Evolutionary conservation across 2,113 vertebrate genomes (phyloP).

Genomic region (Paraplagusia blochii): DNA sequence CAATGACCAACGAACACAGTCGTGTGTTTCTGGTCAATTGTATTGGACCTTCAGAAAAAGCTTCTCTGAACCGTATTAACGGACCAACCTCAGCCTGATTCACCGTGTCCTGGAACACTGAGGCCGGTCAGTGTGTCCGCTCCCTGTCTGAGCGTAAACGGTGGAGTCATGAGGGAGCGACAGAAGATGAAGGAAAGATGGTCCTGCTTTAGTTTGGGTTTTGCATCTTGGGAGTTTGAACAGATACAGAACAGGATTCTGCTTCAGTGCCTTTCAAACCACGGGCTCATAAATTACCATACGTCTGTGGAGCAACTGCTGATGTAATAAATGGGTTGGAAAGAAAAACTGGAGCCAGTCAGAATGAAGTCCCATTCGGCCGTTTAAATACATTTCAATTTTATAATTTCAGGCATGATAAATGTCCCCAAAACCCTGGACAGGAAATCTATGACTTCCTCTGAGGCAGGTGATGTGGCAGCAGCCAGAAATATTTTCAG

Average conservation of each 20-base stretch:
- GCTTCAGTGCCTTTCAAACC: constrained; percentile 15
- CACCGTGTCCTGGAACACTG: too few species aligned
- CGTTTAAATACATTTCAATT: background rate
- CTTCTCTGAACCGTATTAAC: too few species aligned
- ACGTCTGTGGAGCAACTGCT: constrained; percentile 10
- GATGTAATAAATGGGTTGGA: constrained; percentile 11
- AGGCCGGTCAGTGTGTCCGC: too few species aligned
- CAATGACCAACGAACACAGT: too few species aligned
- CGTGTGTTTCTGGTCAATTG: too few species aligned
- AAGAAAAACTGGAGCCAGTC: constrained; percentile 1
- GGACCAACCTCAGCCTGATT: too few species aligned
- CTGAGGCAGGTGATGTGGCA: background rate
- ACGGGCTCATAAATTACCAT: background rate
- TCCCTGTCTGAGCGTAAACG: constrained; percentile 43
- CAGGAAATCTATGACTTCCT: background rate
- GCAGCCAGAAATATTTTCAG: too few species aligned
- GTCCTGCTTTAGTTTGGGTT: constrained; percentile 26
- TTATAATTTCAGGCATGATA: background rate
- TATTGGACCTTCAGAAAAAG: too few species aligned
- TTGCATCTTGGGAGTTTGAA: constrained; percentile 34
- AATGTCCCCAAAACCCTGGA: background rate
- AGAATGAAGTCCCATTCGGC: constrained; percentile 1
- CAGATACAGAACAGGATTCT: constrained; percentile 25
- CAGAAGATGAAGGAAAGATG: constrained; percentile 37
- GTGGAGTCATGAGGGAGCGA: constrained; percentile 40